Base-by-base conservation (phyloP, 2,797 vertebrate genomes). In the Eospalax fontanierii region DNA sequence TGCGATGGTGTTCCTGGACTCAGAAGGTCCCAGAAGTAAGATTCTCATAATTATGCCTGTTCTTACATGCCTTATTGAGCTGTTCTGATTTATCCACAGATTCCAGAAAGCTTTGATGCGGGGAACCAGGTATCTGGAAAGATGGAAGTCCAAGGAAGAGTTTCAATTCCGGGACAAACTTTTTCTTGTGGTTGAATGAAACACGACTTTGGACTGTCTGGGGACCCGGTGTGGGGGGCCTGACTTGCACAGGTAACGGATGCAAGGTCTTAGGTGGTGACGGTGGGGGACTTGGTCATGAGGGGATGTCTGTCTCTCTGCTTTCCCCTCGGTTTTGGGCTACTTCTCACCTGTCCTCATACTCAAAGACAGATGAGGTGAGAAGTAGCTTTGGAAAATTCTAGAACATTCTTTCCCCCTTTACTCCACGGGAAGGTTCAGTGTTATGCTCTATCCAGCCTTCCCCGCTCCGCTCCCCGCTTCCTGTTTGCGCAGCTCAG, bases 21-120 rank as follows among this genome's bases (percentile, higher is more conserved):
- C n/a, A 21, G 75, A 50, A 86, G 33, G 4, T 76, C 22, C 71
- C 33, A 19, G 71, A 59, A 40, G 70, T 63, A 40, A 71, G 3
- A n/a, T 61, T 40, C 43, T 63, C 22, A 70, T 38, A 26, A 6
- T 1, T 26, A 12, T 38, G 7, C 6, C 2, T 65, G 43, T 80
- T 12, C 38, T 26, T 65, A 28, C 12, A 80, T 50, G 21, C 2
- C 4, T 16, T 57, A 16, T 38, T 74, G 68, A 76, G 30, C 38
- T 95, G n/a, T 91, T 75, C 19, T 78, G 0, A 88, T 91, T 91
- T 96, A 70, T 85, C 73, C 43, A 71, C 94, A 95, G 96, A 94
- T 73, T 70, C 84, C 85, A 74, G 82, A 21, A 92, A 86, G 40
- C 46, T 71, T 54, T 90, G 75, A 92, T 33, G 8, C 2, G 40